These are phyloP conservation scores for Arvicola amphibius DNA, from an alignment of 2,797 vertebrate species.

Conservation along the genomic window DNA sequence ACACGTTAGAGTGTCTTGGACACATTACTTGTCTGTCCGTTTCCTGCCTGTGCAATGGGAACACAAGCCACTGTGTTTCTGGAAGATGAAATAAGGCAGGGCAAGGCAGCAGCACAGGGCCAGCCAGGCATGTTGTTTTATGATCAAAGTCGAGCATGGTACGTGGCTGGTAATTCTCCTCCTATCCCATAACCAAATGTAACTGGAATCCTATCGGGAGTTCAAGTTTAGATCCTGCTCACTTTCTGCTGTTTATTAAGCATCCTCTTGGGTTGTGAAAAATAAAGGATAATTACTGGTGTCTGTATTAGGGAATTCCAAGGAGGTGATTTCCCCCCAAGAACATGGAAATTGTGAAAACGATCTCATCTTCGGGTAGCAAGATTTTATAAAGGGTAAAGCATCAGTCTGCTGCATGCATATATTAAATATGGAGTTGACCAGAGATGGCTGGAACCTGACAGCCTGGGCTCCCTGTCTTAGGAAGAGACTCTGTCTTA, in stretches of 20 bases:
- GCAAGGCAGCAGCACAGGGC: background rate
- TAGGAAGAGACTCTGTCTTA: background rate
- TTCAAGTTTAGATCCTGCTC: background rate
- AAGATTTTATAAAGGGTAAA: background rate
- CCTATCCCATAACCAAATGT: background rate
- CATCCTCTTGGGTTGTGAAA: constrained; percentile 20
- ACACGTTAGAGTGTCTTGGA: too few species aligned
- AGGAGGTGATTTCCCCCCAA: background rate
- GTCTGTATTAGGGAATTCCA: background rate
- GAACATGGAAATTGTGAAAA: constrained; percentile 13
- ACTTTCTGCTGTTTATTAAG: background rate
- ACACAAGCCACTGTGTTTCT: background rate
- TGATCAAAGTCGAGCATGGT: background rate
- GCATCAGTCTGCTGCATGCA: background rate
- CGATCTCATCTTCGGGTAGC: background rate
- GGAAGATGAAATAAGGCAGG: background rate
- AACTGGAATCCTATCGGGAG: background rate
- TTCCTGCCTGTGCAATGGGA: background rate
- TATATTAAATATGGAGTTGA: background rate
- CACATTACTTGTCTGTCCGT: background rate
- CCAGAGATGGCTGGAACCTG: background rate
- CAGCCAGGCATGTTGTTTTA: background rate
- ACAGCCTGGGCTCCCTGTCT: background rate
- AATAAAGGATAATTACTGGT: constrained; percentile 3
- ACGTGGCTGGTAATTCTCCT: background rate